phyloP scores from a whole-genome alignment of 2,888 invertebrate genomes.

The Pomacea canaliculata region DNA sequence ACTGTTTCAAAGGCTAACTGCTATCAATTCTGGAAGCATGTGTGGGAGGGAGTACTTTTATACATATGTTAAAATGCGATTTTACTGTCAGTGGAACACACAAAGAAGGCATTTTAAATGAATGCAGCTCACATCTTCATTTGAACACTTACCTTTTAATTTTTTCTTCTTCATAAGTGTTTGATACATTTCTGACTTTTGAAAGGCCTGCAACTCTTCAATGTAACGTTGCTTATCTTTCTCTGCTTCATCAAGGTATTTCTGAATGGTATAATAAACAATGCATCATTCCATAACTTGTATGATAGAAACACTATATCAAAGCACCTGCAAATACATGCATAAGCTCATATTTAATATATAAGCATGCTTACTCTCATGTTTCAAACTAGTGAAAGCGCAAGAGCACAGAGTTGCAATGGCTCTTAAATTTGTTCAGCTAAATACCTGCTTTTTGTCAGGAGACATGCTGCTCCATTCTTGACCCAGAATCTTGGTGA shows the following conservation, averaged over 20 bases:
- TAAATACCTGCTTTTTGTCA: slow-evolving; percentile 71
- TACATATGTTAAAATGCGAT: too few relatives aligned
- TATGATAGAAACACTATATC: background rate
- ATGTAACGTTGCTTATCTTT: slow-evolving; percentile 75
- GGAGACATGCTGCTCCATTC: slow-evolving; percentile 74
- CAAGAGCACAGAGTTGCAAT: background rate
- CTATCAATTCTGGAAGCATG: too few relatives aligned
- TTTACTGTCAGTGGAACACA: too few relatives aligned
- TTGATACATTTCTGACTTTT: slow-evolving; percentile 74
- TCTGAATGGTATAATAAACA: slow-evolving; percentile 47
- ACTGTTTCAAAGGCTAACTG: too few relatives aligned
- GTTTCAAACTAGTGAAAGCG: background rate
- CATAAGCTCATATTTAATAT: background rate
- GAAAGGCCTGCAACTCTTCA: slow-evolving; percentile 74
- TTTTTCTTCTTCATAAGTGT: slow-evolving; percentile 72
- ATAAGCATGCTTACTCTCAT: background rate
- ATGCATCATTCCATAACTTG: background rate
- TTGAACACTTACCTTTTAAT: background rate
- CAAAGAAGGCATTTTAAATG: too few relatives aligned
- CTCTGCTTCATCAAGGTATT: slow-evolving; percentile 74
- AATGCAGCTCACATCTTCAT: background rate
- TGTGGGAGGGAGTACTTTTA: too few relatives aligned
- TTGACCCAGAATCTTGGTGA: slow-evolving; percentile 75
- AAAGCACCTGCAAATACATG: background rate
- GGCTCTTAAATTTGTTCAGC: too few relatives aligned